Percentiles rank a stretch among this genome's conserved stretches.
Evolutionary conservation across 1,140 invertebrate genomes (phyloP).

Genomic region (Nasonia longicornis): DNA sequence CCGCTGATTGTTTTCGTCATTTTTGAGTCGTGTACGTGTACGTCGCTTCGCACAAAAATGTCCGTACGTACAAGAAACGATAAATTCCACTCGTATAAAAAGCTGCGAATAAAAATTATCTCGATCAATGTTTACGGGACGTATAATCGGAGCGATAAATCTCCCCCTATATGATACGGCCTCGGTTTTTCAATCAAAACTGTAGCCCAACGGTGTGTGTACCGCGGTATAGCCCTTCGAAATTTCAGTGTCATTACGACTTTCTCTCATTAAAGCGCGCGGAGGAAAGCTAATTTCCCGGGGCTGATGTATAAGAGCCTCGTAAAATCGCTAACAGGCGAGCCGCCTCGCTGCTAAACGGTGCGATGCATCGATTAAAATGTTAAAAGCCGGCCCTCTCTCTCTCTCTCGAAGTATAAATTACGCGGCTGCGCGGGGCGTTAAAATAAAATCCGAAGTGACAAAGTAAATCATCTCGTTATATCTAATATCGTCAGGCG

Average conservation of each 20-base stretch:
- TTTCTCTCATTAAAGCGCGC: not conserved
- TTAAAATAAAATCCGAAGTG: not conserved
- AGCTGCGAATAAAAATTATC: not conserved
- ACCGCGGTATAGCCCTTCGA: not conserved
- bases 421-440: not conserved
- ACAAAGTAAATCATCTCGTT: constrained; percentile 6
- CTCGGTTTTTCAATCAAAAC: not conserved
- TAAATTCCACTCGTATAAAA: not conserved
- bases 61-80: not conserved
- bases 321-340: not conserved
- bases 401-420: not conserved
- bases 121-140: not conserved
- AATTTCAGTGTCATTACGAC: not conserved
- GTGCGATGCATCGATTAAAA: constrained; percentile 14
- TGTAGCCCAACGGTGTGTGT: not conserved
- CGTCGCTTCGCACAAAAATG: not conserved
- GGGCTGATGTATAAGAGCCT: not conserved
- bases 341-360: not conserved
- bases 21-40: not conserved
- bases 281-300: not conserved
- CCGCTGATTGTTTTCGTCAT: not conserved
- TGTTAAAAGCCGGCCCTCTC: not conserved
- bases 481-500: constrained; percentile 15
- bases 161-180: not conserved
- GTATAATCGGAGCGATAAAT: not conserved